Conservation (phyloP, 2,113 vertebrate genomes). For the Alectura lathami region DNA sequence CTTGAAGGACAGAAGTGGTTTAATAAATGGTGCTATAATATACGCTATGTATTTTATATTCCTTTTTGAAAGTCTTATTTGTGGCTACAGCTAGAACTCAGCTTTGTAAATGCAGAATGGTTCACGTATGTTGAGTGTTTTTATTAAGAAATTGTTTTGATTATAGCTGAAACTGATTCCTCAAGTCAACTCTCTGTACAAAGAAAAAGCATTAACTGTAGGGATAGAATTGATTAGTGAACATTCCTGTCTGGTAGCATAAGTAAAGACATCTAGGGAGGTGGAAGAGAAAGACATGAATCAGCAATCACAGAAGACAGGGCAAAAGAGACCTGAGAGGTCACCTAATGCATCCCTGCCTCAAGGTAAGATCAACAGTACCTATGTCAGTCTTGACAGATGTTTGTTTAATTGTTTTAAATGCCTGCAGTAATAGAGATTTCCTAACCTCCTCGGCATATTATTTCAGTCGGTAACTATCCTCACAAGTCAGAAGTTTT, state of each 20-base stretch:
- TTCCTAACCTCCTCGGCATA: background rate
- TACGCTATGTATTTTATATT: background rate
- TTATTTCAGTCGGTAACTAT: conserved; percentile 7
- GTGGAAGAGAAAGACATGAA: background rate
- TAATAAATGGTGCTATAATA: background rate
- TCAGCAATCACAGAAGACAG: background rate
- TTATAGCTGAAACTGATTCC: conserved; percentile 10
- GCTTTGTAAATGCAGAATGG: background rate
- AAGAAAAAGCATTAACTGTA: background rate
- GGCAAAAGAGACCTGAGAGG: background rate
- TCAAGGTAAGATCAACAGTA: conserved; percentile 42
- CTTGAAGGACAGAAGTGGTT: background rate
- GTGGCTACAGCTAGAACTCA: background rate
- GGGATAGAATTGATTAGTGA: conserved; percentile 26
- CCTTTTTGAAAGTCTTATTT: background rate
- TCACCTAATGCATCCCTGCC: background rate
- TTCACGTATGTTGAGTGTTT: background rate
- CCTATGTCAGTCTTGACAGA: background rate
- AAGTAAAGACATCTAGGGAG: background rate
- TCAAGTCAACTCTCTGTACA: background rate
- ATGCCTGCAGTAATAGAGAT: background rate
- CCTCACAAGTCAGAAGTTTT: background rate
- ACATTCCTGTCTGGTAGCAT: background rate
- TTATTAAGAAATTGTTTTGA: conserved; percentile 42
- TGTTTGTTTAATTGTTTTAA: conserved; percentile 37